Conservation (phyloP, 2,113 vertebrate genomes). For the Otolemur garnettii region DNA sequence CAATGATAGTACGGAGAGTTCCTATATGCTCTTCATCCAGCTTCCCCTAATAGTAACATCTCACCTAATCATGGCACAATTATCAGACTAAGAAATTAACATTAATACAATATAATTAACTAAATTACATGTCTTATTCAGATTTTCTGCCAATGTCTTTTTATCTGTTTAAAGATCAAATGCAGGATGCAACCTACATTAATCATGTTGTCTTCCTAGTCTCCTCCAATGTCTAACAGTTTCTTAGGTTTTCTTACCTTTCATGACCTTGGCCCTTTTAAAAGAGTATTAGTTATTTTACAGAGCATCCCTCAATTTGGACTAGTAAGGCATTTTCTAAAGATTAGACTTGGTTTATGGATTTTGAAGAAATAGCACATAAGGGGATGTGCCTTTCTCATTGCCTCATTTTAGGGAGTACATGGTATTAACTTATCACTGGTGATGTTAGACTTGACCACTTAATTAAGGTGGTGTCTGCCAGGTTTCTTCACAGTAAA, state of each 20-base stretch:
- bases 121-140: background rate
- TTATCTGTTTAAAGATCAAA: background rate
- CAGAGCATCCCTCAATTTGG: background rate
- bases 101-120: background rate
- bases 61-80: background rate
- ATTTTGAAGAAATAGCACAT: background rate
- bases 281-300: background rate
- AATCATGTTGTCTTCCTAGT: background rate
- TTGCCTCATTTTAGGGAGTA: background rate
- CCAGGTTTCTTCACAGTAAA: background rate
- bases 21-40: background rate
- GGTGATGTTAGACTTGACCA: background rate
- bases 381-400: background rate
- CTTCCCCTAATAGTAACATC: background rate
- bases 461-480: background rate
- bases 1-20: background rate
- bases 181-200: background rate
- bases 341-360: background rate
- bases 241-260: background rate
- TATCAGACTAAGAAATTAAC: background rate
- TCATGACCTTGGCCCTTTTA: background rate
- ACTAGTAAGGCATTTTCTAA: background rate
- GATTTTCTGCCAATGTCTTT: background rate
- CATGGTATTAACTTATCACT: background rate
- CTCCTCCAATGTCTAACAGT: background rate